These are phyloP conservation scores for Agrochola lychnidis DNA, from an alignment of 2,888 invertebrate species.

Conservation along the genomic window DNA sequence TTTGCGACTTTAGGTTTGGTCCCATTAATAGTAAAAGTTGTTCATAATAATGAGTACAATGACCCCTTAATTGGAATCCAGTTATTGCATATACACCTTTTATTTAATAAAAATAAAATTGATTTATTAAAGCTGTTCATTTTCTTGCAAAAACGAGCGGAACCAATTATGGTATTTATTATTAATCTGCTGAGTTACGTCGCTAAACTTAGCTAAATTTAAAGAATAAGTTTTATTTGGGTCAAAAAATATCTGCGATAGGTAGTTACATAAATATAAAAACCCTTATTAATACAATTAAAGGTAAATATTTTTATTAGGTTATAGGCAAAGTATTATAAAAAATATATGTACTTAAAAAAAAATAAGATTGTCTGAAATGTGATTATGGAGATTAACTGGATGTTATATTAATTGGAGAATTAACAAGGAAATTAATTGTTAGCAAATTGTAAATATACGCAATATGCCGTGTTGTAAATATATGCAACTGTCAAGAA, in stretches of 20 bases:
- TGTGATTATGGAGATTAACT: neutral
- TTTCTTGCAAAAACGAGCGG: neutral
- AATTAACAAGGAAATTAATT: neutral
- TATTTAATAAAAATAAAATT: neutral
- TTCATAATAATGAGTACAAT: too few species aligned
- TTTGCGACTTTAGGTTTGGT: too few species aligned
- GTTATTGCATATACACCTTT: too few species aligned
- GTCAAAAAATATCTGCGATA: rapidly evolving
- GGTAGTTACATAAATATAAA: neutral
- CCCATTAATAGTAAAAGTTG: too few species aligned
- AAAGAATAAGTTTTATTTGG: neutral
- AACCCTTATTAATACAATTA: neutral
- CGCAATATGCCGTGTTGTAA: too few species aligned
- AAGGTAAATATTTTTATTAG: neutral
- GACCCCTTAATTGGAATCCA: too few species aligned
- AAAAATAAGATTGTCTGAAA: neutral
- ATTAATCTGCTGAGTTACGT: neutral
- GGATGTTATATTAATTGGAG: neutral
- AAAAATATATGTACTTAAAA: neutral
- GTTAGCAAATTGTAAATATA: neutral
- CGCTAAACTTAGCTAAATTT: neutral
- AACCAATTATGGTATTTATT: neutral
- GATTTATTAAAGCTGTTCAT: neutral
- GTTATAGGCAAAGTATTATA: neutral
- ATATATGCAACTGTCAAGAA: neutral